These are phyloP conservation scores for Caiman crocodilus DNA, from an alignment of 2,797 vertebrate genomes.

Conservation along the genomic window DNA sequence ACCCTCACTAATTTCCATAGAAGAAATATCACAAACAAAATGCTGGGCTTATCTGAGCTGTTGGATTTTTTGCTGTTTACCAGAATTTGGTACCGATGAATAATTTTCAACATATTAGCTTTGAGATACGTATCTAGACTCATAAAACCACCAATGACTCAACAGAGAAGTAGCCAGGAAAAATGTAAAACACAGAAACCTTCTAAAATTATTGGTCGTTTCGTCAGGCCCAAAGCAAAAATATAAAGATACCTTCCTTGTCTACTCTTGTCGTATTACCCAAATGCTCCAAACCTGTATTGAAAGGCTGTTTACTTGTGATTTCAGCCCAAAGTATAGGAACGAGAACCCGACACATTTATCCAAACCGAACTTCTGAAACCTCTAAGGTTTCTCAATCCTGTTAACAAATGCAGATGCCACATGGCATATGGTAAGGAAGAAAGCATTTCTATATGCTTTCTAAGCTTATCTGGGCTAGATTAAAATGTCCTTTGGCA, in stretches of 20 bases:
- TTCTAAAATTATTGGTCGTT: not conserved
- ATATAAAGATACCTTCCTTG: not conserved
- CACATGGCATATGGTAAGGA: not conserved
- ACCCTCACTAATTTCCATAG: not conserved
- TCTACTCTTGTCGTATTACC: not conserved
- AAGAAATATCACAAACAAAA: not conserved
- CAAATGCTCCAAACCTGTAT: slow-evolving; percentile 15
- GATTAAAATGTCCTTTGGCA: slow-evolving; percentile 41
- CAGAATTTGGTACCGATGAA: not conserved
- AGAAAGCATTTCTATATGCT: slow-evolving; percentile 45
- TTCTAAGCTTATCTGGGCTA: slow-evolving; percentile 5
- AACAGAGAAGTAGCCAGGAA: slow-evolving; percentile 7
- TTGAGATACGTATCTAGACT: not conserved
- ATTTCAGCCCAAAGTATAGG: slow-evolving; percentile 17
- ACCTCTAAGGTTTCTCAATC: slow-evolving; percentile 46
- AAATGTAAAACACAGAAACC: slow-evolving; percentile 5
- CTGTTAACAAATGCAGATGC: slow-evolving; percentile 24
- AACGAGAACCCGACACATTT: slow-evolving; percentile 62
- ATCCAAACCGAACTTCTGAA: slow-evolving; percentile 61
- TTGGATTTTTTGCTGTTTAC: not conserved
- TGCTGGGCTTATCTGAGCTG: not conserved
- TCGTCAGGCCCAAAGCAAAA: not conserved
- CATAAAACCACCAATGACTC: not conserved
- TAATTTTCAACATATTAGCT: not conserved
- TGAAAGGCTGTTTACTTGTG: slow-evolving; percentile 14